Base-by-base conservation (phyloP, 2,888 invertebrate species). In the Clitarchus hookeri region DNA sequence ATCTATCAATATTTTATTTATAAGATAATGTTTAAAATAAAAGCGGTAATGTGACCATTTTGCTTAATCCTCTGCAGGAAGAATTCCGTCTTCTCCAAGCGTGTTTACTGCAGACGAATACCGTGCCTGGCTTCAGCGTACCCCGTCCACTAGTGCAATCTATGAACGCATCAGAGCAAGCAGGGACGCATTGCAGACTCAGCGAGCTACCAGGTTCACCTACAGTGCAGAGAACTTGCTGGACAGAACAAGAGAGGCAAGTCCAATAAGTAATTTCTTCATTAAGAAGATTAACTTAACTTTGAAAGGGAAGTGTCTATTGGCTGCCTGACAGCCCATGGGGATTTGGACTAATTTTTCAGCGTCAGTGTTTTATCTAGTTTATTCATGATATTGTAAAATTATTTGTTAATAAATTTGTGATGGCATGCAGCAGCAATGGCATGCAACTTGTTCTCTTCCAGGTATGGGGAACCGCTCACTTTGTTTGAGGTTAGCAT, bases 71-170 rank as follows among this genome's bases (percentile, higher is more conserved):
- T 26, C n/a, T 19, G 54, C 89, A 92, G 92, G 92, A 86, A 91
- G 92, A 87, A 91, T 92, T 90, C 92, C 92, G 77, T 92, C 92
- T 84, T 92, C 92, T 84, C 92, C 92, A 48, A 92, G 92, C 89
- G 92, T 97, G 91, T 97, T 97, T 93, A 97, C 97, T 88, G 96
- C 97, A 90, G 97, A 97, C 92, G 98, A 98, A 92, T 98, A 98
- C 91, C 95, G 97, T 89, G 97, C 98, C 89, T 98, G 98, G 98
- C 92, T 98, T 90, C 95, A 97, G 88, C 91, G 91, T 86, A 92
- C 92, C 79, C 92, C 92, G 83, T 97, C 97, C 87, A 98, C 98
- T 87, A 97, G 97, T 88, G 98, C 98, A 80, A 96, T 98, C 89
- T 98, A 98, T 91, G 98, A 98, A 91, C 95, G 97, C 90, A 96